Evolutionary conservation across 2,888 invertebrate genomes (phyloP).

Genomic region (Gonocerus acuteangulatus): DNA sequence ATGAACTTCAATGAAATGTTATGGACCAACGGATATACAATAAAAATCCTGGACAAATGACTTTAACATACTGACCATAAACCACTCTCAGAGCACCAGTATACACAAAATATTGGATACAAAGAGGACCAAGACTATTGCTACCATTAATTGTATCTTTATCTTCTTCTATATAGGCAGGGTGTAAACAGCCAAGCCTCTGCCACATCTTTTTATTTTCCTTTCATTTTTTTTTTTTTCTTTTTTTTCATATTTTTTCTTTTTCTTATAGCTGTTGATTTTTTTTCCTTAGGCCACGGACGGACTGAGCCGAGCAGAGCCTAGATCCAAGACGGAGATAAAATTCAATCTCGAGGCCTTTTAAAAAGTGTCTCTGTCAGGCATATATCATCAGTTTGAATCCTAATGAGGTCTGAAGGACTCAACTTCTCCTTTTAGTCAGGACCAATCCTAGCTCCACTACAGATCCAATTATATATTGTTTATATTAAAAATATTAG

Average conservation of each 20-base stretch:
- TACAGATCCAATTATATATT: background rate
- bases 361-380: constrained; percentile 22
- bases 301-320: background rate
- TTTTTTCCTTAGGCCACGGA: background rate
- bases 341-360: constrained; percentile 18
- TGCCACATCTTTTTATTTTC: background rate
- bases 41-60: too few species aligned
- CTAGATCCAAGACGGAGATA: constrained; percentile 9
- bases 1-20: too few species aligned
- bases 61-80: too few species aligned
- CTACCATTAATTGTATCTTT: constrained; percentile 24
- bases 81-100: too few species aligned
- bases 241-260: background rate
- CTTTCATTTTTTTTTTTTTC: constrained; percentile 8
- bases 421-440: background rate
- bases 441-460: background rate
- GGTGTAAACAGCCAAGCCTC: constrained; percentile 23
- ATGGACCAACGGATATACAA: too few species aligned
- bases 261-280: background rate
- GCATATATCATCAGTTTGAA: constrained; percentile 20
- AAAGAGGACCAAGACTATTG: background rate
- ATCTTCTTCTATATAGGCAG: constrained; percentile 15
- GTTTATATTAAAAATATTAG: background rate
- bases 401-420: constrained; percentile 11
- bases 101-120: too few species aligned